Conservation (phyloP, 1,140 invertebrate species). For the Andricus grossulariae region DNA sequence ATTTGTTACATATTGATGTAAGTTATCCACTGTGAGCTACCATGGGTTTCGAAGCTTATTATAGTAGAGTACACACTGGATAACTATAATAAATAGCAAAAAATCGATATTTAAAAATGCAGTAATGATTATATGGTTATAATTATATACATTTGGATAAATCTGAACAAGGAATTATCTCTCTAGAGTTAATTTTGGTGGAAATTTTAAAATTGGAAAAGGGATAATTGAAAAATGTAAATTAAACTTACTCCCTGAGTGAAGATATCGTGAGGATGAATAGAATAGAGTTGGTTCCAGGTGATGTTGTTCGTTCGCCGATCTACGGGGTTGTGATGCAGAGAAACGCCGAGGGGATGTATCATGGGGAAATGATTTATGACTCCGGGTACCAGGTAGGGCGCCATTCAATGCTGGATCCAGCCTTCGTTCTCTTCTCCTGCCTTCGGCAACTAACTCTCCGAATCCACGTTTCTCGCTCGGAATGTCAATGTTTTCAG, state of each 20-base stretch:
- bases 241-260: conserved; percentile 40
- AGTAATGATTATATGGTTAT: conserved; percentile 3
- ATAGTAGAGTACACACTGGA: background rate
- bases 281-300: conserved; percentile 59
- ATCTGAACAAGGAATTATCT: background rate
- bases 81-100: background rate
- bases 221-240: conserved; percentile 32
- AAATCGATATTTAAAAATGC: background rate
- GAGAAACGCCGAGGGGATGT: conserved; percentile 66
- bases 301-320: conserved; percentile 69
- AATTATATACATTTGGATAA: background rate
- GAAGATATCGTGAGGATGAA: conserved; percentile 43
- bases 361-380: conserved; percentile 74
- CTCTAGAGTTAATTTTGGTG: background rate
- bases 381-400: conserved; percentile 70
- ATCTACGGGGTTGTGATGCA: conserved; percentile 64
- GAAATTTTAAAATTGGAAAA: no score
- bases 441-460: conserved; percentile 41
- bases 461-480: background rate
- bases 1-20: no score
- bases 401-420: conserved; percentile 64
- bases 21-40: no score
- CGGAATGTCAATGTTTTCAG: conserved; percentile 41
- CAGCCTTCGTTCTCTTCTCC: conserved; percentile 38
- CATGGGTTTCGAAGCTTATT: no score